A percentile compares a stretch with the other conserved stretches of the same genome.
phyloP scores from a whole-genome alignment of 1,140 invertebrate genomes.

The Papilio xuthus region DNA sequence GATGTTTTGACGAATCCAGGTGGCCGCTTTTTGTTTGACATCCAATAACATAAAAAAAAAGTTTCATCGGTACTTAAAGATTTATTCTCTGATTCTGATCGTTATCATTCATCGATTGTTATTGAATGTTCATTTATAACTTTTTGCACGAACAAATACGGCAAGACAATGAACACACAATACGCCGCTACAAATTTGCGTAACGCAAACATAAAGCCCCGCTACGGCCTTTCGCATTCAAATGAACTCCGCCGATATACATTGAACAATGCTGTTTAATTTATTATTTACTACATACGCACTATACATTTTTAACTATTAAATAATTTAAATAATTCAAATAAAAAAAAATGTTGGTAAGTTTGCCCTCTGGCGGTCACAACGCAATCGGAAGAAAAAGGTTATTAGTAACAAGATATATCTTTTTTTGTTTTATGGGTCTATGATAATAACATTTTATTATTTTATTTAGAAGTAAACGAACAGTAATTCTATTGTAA shows the following conservation, averaged over 20 bases:
- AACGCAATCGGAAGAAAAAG: no score
- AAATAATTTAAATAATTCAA: neutral
- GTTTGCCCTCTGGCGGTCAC: no score
- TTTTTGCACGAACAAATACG: constrained; percentile 10
- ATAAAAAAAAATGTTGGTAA: no score
- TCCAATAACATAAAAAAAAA: no score
- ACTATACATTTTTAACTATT: neutral
- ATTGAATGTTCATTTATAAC: constrained; percentile 26
- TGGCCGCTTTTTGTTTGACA: no score
- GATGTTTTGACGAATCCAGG: no score
- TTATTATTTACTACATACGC: neutral
- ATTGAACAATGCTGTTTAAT: constrained; percentile 7
- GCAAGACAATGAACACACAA: constrained; percentile 24
- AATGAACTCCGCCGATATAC: constrained; percentile 24
- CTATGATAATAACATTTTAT: no score
- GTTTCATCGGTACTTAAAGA: neutral
- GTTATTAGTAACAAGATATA: no score
- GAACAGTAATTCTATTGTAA: neutral
- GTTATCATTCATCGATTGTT: neutral
- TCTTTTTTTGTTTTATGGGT: no score
- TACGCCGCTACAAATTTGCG: constrained; percentile 18
- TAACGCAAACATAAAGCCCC: constrained; percentile 17
- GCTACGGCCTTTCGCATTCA: constrained; percentile 28
- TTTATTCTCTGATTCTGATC: neutral
- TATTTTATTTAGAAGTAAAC: neutral